Evolutionary conservation across 2,797 vertebrate genomes (phyloP).

Genomic region (Ambastaia sidthimunki): DNA sequence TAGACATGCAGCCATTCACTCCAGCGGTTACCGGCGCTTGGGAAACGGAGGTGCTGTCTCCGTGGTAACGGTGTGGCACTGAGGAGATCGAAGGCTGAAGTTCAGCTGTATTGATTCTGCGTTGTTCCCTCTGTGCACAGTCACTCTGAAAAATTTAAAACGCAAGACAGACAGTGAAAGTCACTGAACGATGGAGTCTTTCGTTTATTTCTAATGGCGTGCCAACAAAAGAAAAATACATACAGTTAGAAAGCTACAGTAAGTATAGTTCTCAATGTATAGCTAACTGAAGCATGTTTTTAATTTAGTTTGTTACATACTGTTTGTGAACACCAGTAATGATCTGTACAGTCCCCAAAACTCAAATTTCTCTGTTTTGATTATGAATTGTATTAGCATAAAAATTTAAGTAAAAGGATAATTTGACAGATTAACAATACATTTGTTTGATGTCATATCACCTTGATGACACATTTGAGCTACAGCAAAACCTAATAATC

Average conservation of each 20-base stretch:
- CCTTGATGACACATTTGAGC: neutral
- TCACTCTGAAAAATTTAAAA: constrained; percentile 40
- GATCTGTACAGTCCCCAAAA: too few relatives aligned
- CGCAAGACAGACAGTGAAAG: constrained; percentile 31
- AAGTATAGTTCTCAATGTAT: too few relatives aligned
- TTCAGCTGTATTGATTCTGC: constrained; percentile 70
- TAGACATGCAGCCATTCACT: constrained; percentile 12
- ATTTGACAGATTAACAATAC: neutral
- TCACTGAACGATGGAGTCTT: constrained; percentile 30
- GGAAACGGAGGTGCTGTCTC: constrained; percentile 30
- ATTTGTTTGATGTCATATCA: neutral
- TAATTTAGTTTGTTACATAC: too few relatives aligned
- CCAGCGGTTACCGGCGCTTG: constrained; percentile 12
- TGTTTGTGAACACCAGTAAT: too few relatives aligned
- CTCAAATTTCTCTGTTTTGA: too few relatives aligned
- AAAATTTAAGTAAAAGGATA: neutral
- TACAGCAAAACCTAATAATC: neutral
- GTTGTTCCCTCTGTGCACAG: constrained; percentile 45
- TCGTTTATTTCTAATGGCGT: neutral
- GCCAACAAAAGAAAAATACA: neutral
- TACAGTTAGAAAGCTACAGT: too few relatives aligned
- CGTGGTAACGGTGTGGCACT: constrained; percentile 53
- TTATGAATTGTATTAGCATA: too few relatives aligned
- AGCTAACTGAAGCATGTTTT: too few relatives aligned
- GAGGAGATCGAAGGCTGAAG: constrained; percentile 67